These are phyloP conservation scores for Frankliniella intonsa DNA, from an alignment of 2,888 invertebrate species.

Conservation along the genomic window DNA sequence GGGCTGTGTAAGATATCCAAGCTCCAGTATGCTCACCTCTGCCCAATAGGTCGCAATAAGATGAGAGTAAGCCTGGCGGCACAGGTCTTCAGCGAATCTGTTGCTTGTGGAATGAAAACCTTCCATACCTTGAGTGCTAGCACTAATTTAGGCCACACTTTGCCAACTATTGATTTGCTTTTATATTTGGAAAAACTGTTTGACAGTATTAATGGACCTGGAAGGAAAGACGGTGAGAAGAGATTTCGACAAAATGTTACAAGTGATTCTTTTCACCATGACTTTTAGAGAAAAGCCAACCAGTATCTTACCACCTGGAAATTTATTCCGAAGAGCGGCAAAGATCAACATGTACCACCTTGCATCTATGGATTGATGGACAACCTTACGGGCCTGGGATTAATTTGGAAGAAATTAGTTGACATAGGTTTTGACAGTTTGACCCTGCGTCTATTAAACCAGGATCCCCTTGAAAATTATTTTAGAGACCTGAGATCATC, in stretches of 20 bases:
- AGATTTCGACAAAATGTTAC: background rate
- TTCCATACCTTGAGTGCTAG: background rate
- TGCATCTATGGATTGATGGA: background rate
- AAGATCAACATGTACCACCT: background rate
- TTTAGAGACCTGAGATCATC: background rate
- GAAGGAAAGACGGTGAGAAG: background rate
- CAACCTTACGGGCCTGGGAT: background rate
- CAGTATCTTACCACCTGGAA: background rate
- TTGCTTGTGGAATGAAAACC: background rate
- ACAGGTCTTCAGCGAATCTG: background rate
- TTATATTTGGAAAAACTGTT: background rate
- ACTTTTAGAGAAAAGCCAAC: background rate
- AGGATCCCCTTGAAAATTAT: background rate
- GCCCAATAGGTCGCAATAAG: background rate
- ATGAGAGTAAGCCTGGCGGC: background rate
- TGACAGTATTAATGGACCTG: background rate
- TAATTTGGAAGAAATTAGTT: background rate
- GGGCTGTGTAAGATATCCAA: background rate
- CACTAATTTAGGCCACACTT: background rate
- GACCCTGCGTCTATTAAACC: background rate
- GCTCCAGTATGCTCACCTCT: background rate
- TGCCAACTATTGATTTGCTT: background rate
- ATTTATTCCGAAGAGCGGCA: background rate
- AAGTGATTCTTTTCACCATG: background rate
- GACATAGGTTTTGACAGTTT: background rate